These are phyloP conservation scores for Lasiurus cinereus DNA, from an alignment of 2,113 vertebrate species.

Conservation along the genomic window DNA sequence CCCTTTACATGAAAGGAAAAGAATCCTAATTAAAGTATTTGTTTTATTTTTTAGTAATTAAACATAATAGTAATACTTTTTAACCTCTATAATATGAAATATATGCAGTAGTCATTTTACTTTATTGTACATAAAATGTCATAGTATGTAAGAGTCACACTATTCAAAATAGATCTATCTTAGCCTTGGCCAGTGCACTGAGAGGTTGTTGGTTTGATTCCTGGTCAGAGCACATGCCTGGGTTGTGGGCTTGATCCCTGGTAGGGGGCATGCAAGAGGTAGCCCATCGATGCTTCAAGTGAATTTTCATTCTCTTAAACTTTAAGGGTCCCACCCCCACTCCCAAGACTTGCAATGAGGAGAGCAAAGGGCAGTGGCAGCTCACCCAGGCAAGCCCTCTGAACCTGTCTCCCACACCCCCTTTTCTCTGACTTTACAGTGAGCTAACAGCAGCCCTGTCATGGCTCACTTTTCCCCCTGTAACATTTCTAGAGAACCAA, in stretches of 20 bases:
- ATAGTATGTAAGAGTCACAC: not conserved
- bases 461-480: not conserved
- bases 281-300: not conserved
- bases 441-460: not conserved
- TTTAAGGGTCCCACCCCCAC: not conserved
- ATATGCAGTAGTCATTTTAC: not conserved
- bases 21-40: constrained; percentile 25
- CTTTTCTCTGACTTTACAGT: not conserved
- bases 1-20: constrained; percentile 48
- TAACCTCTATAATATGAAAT: not conserved
- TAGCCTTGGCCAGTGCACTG: too few species aligned
- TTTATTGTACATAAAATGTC: not conserved
- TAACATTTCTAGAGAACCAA: not conserved
- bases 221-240: too few species aligned
- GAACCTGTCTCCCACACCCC: not conserved
- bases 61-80: not conserved
- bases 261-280: too few species aligned
- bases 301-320: not conserved
- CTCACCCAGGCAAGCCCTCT: not conserved
- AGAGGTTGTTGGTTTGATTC: too few species aligned
- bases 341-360: not conserved
- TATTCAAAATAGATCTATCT: constrained; percentile 21
- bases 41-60: constrained; percentile 35
- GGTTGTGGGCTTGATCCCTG: too few species aligned
- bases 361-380: not conserved